Conservation (phyloP, 2,113 vertebrate species). For the Fukomys damarensis region DNA sequence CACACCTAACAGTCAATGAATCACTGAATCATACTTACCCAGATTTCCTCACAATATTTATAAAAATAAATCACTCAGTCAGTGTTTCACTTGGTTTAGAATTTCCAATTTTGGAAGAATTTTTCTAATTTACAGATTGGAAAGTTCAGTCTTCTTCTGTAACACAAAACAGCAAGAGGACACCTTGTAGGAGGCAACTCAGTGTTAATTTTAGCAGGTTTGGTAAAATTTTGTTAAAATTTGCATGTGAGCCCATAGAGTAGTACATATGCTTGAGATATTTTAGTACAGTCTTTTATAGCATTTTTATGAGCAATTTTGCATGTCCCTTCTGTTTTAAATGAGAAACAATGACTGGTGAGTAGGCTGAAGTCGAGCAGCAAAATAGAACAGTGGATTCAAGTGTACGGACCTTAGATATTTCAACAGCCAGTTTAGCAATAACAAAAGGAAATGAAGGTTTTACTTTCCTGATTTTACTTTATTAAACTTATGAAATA, state of each 20-base stretch:
- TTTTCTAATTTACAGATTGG: not conserved
- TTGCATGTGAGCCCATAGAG: not conserved
- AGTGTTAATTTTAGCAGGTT: not conserved
- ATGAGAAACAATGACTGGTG: not conserved
- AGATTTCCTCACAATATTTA: not conserved
- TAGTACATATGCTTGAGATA: not conserved
- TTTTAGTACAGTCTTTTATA: not conserved
- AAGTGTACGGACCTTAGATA: not conserved
- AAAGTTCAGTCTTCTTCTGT: not conserved
- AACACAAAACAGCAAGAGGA: not conserved
- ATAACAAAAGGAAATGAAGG: not conserved
- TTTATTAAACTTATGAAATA: not conserved
- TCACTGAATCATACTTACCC: not conserved
- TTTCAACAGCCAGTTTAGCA: constrained; percentile 13
- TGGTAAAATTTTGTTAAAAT: not conserved
- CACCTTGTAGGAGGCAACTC: not conserved
- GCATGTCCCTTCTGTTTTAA: not conserved
- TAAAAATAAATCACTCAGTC: not conserved
- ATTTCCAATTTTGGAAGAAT: not conserved
- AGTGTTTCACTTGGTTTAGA: not conserved
- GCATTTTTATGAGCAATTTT: not conserved
- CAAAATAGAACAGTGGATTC: not conserved
- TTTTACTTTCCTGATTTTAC: not conserved
- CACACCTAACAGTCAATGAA: not conserved
- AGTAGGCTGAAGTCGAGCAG: not conserved